Base-by-base conservation (phyloP, 2,113 vertebrate species). In the Addax nasomaculatus region DNA sequence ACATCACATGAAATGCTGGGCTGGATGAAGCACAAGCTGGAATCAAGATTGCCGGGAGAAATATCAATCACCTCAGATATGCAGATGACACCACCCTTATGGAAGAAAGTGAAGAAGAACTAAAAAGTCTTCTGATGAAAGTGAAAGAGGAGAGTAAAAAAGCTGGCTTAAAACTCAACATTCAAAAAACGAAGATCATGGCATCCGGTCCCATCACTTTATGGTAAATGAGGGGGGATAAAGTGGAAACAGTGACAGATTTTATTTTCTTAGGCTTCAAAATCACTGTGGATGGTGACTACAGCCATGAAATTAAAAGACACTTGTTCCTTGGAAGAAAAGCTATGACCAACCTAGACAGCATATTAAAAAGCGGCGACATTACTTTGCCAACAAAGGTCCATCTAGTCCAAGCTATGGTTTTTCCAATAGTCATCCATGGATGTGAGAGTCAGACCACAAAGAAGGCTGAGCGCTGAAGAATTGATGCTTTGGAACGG, bases 1-100 rank as follows among this genome's bases (percentile, higher is more conserved):
- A 70, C 4, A 70, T 70, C 64, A 70, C 1, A 0, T 11, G 64
- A 21, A 70, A 36, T 36, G 17, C n/a, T 0, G 0, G 64, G 8
- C n/a, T 21, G 64, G n/a, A 70, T 36, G 17, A 70, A 36, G 17
- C n/a, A 70, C n/a, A 70, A 36, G 64, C 64, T 21, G 17, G 33
- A 70, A 36, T 36, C 64, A 70, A 70, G 8, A 36, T 19, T 70
- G 64, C 64, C 0, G 0, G 4, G 64, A 70, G n/a, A 70, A 70
- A 36, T 70, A 70, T 70, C 64, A 70, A 36, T 36, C 2, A 70
- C 64, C 64, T 36, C 64, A n/a, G 64, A 67, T n/a, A 67, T 19
- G 8, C 33, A 67, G 33, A 67, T 67, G 64, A 67, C 2, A 67
- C 17, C 16, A 67, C 64, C 16, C 64, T 67, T n/a, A n/a, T 67